Evolutionary conservation across 2,888 invertebrate genomes (phyloP).

Genomic region (Orthosia cruda): DNA sequence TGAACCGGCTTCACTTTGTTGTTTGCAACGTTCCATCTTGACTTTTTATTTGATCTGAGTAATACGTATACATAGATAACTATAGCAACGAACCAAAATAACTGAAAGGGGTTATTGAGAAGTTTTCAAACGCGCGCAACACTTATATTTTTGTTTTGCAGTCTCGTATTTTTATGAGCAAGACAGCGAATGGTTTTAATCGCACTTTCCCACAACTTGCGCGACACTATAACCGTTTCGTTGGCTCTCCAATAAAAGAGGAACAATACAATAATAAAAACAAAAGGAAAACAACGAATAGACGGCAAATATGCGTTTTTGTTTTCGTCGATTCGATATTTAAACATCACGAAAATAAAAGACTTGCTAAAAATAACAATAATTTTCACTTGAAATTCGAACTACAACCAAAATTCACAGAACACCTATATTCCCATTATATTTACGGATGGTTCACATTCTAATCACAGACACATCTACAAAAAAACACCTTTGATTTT

Average conservation of each 20-base stretch:
- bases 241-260: constrained; percentile 24
- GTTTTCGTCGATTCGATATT: constrained; percentile 1
- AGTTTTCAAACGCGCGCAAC: constrained; percentile 27
- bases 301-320: neutral
- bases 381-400: too few relatives aligned
- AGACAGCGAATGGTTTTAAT: constrained; percentile 50
- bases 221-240: constrained; percentile 33
- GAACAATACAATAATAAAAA: constrained; percentile 26
- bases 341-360: neutral
- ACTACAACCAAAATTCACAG: too few relatives aligned
- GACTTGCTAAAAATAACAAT: too few relatives aligned
- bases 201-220: constrained; percentile 33
- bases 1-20: too few relatives aligned
- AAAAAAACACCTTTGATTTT: too few relatives aligned
- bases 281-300: constrained; percentile 18
- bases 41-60: too few relatives aligned
- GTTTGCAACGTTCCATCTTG: too few relatives aligned
- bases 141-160: constrained; percentile 17
- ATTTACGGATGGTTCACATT: too few relatives aligned
- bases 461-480: too few relatives aligned
- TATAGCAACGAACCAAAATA: constrained; percentile 30
- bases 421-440: too few relatives aligned
- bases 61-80: neutral
- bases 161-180: constrained; percentile 35
- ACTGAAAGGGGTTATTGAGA: constrained; percentile 28